A percentile compares a stretch with the other conserved stretches of the same genome.
Evolutionary conservation across 2,797 vertebrate genomes (phyloP).

Genomic region (Merluccius polli): DNA sequence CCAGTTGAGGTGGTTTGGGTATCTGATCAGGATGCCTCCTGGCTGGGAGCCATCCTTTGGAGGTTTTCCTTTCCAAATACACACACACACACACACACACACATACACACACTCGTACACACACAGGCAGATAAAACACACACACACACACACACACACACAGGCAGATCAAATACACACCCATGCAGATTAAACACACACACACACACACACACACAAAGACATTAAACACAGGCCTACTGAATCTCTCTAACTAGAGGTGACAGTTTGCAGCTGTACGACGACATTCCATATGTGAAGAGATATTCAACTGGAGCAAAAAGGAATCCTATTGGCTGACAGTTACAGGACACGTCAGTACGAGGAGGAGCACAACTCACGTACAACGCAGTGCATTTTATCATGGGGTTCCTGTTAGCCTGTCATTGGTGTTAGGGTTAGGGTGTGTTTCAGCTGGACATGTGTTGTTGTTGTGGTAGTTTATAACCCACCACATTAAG

Average conservation of each 20-base stretch:
- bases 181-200: neutral
- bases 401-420: no score
- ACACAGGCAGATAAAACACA: neutral
- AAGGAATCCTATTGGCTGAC: no score
- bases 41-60: no score
- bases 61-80: no score
- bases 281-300: constrained; percentile 22
- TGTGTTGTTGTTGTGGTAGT: no score
- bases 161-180: neutral
- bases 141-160: constrained; percentile 9
- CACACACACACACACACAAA: neutral
- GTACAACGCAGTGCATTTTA: no score
- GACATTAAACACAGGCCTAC: neutral
- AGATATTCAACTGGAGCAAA: neutral
- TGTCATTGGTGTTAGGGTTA: neutral
- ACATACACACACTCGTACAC: neutral
- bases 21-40: no score
- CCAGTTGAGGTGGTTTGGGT: no score
- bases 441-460: neutral
- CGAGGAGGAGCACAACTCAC: no score
- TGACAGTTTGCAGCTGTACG: constrained; percentile 38
- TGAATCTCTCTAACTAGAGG: constrained; percentile 35
- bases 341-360: no score
- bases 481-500: no score
- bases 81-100: neutral